phyloP scores from a whole-genome alignment of 92 coral and sea anemone species.

The Virgularia gustaviana region DNA sequence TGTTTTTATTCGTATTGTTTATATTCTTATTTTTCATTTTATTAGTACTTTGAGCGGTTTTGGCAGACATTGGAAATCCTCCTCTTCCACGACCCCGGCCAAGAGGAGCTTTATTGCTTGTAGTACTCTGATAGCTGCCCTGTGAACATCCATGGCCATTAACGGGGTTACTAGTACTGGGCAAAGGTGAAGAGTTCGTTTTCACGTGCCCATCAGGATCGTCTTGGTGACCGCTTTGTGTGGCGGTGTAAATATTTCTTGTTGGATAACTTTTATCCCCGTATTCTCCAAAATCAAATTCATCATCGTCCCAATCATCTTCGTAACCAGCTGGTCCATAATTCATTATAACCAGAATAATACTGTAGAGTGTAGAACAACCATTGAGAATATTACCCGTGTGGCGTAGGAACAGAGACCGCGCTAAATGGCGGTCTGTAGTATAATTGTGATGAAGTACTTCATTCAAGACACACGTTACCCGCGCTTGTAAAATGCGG shows the following conservation, averaged over 20 bases:
- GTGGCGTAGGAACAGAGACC: no score
- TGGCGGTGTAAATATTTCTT: neutral
- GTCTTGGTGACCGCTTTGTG: neutral
- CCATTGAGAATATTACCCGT: no score
- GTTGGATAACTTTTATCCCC: slow-evolving; percentile 9
- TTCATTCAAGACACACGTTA: slow-evolving; percentile 16
- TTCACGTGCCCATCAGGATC: neutral
- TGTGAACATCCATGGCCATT: neutral
- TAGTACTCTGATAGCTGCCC: no score
- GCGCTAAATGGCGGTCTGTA: no score
- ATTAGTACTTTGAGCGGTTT: neutral
- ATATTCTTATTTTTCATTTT: neutral
- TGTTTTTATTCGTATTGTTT: neutral
- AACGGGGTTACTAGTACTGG: neutral
- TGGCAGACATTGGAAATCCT: neutral
- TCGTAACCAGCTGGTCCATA: slow-evolving; percentile 88
- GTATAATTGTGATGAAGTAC: no score
- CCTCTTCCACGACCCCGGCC: slow-evolving; percentile 11
- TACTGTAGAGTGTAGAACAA: no score
- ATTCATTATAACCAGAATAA: slow-evolving; percentile 61
- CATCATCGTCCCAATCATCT: slow-evolving; percentile 84
- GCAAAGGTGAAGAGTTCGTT: neutral
- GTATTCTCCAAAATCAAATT: slow-evolving; percentile 50
- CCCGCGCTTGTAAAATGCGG: slow-evolving; percentile 10
- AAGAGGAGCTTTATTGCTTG: neutral